A percentile compares a stretch with the other conserved stretches of the same genome.
Evolutionary conservation across 2,113 vertebrate species (phyloP).

Genomic region (Ophthalmolycus amberensis): DNA sequence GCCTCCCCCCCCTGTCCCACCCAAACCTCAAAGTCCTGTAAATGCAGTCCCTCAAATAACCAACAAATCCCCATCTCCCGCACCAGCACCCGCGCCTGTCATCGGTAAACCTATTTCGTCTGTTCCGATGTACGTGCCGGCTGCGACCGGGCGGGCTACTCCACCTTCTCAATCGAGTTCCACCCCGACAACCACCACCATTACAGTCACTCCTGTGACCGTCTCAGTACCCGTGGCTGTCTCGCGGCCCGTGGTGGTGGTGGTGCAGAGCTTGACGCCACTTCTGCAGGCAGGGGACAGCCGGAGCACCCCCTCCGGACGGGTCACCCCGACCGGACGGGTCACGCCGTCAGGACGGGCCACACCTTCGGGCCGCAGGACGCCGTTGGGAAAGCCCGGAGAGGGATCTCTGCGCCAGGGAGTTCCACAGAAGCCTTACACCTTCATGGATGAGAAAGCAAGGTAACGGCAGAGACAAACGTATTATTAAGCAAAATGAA

Average conservation of each 20-base stretch:
- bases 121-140: constrained; percentile 80
- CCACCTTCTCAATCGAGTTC: constrained; percentile 47
- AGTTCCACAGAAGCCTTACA: constrained; percentile 96
- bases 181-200: constrained; percentile 38
- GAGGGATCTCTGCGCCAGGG: constrained; percentile 90
- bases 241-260: constrained; percentile 77
- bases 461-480: constrained; percentile 81
- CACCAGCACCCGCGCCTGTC: constrained; percentile 55
- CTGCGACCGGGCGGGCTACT: constrained; percentile 37
- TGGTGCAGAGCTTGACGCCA: constrained; percentile 82
- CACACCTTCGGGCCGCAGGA: constrained; percentile 77
- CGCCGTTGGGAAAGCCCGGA: constrained; percentile 77
- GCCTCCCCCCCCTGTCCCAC: constrained; percentile 76
- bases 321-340: constrained; percentile 65
- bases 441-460: constrained; percentile 97
- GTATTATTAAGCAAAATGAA: neutral
- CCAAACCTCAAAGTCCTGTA: constrained; percentile 82
- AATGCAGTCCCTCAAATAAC: constrained; percentile 47
- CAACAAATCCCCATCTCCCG: constrained; percentile 65
- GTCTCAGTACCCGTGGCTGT: constrained; percentile 36
- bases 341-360: constrained; percentile 71
- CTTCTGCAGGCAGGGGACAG: constrained; percentile 72
- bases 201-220: constrained; percentile 48
- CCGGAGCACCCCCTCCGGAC: constrained; percentile 70
- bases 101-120: constrained; percentile 86